These are phyloP conservation scores for Cetoscarus ocellatus DNA, from an alignment of 2,797 vertebrate species.

Conservation along the genomic window DNA sequence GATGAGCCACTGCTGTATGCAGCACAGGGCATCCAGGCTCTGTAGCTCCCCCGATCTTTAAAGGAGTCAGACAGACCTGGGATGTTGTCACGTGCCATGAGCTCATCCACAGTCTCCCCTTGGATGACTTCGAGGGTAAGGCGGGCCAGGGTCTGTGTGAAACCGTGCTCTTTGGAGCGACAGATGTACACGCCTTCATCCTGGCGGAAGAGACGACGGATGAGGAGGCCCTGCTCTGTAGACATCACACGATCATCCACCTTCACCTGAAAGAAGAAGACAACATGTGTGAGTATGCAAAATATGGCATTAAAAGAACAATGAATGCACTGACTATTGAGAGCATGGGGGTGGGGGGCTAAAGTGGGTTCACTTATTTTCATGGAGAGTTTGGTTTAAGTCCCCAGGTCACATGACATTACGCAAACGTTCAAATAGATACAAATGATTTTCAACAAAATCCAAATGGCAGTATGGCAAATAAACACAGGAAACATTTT, in stretches of 20 bases:
- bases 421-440: too few relatives aligned
- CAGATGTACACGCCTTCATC: constrained; percentile 91
- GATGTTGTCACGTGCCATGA: constrained; percentile 70
- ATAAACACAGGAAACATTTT: too few relatives aligned
- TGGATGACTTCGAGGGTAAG: constrained; percentile 87
- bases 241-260: constrained; percentile 90
- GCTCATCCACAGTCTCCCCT: constrained; percentile 84
- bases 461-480: too few relatives aligned
- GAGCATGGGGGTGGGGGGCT: too few relatives aligned
- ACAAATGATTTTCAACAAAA: too few relatives aligned
- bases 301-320: neutral
- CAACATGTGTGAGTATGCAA: neutral
- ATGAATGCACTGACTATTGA: neutral
- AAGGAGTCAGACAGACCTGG: constrained; percentile 33
- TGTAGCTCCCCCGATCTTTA: constrained; percentile 65
- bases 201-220: constrained; percentile 87
- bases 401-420: too few relatives aligned
- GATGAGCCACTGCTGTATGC: constrained; percentile 64
- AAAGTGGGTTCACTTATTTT: too few relatives aligned
- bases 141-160: constrained; percentile 88
- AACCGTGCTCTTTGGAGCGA: constrained; percentile 90
- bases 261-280: constrained; percentile 85
- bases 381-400: too few relatives aligned
- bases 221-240: constrained; percentile 90
- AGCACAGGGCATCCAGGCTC: constrained; percentile 77